A percentile compares a stretch with the other conserved stretches of the same genome.
Evolutionary conservation across 2,113 vertebrate species (phyloP).

Genomic region (Antigone vipio): DNA sequence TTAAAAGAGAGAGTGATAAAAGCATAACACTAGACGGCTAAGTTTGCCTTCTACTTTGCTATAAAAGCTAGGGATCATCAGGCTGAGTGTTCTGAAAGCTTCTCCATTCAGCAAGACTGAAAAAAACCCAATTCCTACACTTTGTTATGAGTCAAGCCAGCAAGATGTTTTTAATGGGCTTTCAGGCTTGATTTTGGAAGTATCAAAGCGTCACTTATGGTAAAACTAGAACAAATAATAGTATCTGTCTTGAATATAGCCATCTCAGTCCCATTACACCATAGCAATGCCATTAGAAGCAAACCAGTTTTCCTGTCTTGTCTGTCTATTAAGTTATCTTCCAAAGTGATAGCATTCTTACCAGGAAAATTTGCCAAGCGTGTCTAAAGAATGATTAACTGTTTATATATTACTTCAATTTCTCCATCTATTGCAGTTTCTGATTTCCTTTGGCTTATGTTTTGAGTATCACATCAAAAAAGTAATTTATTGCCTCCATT

Average conservation of each 20-base stretch:
- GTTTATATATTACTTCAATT: neutral
- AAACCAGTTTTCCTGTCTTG: neutral
- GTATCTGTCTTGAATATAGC: conserved; percentile 19
- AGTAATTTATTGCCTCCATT: neutral
- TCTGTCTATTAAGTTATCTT: conserved; percentile 48
- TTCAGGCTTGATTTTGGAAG: conserved; percentile 56
- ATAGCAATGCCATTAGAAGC: conserved; percentile 20
- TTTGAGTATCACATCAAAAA: neutral
- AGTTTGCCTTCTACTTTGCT: conserved; percentile 14
- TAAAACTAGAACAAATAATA: conserved; percentile 41
- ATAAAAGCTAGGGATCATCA: conserved; percentile 16
- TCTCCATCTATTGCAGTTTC: neutral
- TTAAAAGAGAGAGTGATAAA: conserved; percentile 14
- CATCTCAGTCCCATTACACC: neutral
- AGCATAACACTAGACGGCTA: neutral
- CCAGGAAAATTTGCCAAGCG: neutral
- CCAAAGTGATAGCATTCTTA: conserved; percentile 5
- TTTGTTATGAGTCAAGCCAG: conserved; percentile 28
- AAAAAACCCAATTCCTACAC: neutral
- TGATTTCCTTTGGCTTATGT: neutral
- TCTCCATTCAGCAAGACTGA: conserved; percentile 9
- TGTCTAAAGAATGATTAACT: neutral
- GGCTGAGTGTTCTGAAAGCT: conserved; percentile 50
- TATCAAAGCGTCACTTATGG: conserved; percentile 20
- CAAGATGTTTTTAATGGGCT: conserved; percentile 37